phyloP scores from a whole-genome alignment of 2,797 vertebrate genomes.

The Rhinoraja longicauda region DNA sequence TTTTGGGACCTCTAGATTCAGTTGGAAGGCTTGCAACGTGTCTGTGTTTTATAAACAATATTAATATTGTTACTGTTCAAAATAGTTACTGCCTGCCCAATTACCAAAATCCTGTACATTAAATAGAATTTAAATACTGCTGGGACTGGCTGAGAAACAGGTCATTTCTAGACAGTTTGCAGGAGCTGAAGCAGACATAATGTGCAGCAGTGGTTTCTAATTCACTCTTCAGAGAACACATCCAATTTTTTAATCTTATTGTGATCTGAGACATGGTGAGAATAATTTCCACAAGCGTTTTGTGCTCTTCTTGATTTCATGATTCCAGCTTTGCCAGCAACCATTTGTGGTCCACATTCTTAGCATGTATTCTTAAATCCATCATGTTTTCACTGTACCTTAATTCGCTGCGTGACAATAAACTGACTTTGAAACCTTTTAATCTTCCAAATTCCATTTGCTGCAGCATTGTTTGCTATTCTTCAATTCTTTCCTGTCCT shows the following conservation, averaged over 20 bases:
- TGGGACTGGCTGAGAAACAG: no score
- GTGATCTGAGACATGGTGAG: not conserved
- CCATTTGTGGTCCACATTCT: not conserved
- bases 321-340: not conserved
- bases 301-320: not conserved
- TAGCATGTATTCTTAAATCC: not conserved
- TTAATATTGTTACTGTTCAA: no score
- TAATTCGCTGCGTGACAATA: no score
- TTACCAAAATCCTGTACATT: not conserved
- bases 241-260: not conserved
- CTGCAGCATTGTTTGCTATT: not conserved
- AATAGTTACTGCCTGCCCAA: not conserved
- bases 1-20: no score
- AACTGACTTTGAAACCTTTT: not conserved
- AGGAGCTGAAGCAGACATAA: no score
- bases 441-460: not conserved
- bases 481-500: not conserved
- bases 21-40: no score
- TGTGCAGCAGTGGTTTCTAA: no score
- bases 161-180: not conserved
- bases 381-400: not conserved
- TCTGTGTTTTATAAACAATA: no score
- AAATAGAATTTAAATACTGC: not conserved
- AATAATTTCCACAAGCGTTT: not conserved
- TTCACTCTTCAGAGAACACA: not conserved